phyloP scores from a whole-genome alignment of 2,797 vertebrate genomes.

The Mormyrus hasselquistii region DNA sequence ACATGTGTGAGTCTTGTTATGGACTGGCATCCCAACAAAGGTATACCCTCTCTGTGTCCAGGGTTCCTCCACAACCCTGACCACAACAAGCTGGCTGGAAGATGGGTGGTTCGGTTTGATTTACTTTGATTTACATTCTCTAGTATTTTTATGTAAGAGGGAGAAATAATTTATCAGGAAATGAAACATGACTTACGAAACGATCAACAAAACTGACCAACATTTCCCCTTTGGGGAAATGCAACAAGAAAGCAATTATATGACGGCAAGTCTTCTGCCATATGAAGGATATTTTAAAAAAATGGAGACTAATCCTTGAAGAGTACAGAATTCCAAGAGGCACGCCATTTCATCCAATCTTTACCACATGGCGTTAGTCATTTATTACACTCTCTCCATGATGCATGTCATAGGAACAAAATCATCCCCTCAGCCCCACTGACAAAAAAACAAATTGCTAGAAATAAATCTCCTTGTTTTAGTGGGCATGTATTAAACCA shows the following conservation, averaged over 20 bases:
- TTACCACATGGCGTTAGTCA: constrained; percentile 36
- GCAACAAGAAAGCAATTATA: constrained; percentile 55
- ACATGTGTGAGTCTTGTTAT: neutral
- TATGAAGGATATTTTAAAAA: constrained; percentile 63
- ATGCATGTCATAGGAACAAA: constrained; percentile 60
- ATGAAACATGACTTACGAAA: constrained; percentile 62
- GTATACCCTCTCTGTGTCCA: neutral
- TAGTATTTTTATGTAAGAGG: constrained; percentile 46
- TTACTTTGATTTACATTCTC: constrained; percentile 49
- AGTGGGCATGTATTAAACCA: constrained; percentile 69
- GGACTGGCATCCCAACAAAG: neutral
- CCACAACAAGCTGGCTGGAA: neutral
- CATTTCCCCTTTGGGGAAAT: constrained; percentile 45
- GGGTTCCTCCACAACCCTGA: neutral
- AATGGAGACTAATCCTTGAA: constrained; percentile 67
- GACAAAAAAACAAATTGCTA: constrained; percentile 52
- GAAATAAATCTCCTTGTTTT: constrained; percentile 54
- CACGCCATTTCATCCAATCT: constrained; percentile 53
- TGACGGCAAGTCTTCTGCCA: constrained; percentile 52
- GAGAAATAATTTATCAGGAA: constrained; percentile 47
- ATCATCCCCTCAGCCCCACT: constrained; percentile 47
- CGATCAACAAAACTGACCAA: constrained; percentile 65
- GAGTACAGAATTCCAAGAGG: constrained; percentile 58
- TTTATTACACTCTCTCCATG: constrained; percentile 41
- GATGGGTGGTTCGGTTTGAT: neutral